Percentiles rank a stretch among this genome's conserved stretches.
Evolutionary conservation across 2,888 invertebrate species (phyloP).

Genomic region (Heliconius charithonia): DNA sequence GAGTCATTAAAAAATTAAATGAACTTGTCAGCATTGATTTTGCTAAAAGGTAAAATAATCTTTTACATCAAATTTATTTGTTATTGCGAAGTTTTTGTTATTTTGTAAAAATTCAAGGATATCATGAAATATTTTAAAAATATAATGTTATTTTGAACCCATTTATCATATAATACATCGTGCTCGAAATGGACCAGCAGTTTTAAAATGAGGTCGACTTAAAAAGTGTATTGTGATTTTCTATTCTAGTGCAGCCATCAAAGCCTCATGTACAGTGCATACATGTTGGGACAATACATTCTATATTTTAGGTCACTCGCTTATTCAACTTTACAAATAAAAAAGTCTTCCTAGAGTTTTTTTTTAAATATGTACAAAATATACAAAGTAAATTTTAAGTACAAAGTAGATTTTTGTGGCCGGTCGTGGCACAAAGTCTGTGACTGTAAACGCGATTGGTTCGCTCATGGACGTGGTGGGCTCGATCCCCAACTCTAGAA

Average conservation of each 20-base stretch:
- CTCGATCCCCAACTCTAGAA: no score
- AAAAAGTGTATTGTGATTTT: constrained; percentile 21
- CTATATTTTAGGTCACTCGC: neutral
- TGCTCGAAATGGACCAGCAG: constrained; percentile 1
- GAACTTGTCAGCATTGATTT: neutral
- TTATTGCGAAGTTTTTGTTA: neutral
- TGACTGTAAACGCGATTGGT: no score
- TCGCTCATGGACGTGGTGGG: no score
- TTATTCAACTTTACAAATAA: neutral
- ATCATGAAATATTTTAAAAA: neutral
- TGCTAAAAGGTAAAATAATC: neutral
- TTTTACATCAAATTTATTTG: neutral
- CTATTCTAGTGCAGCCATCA: constrained; percentile 14
- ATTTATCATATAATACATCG: neutral
- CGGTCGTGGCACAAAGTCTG: no score
- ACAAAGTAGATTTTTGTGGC: no score
- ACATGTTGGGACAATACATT: neutral
- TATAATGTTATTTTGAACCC: neutral
- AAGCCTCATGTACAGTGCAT: constrained; percentile 10
- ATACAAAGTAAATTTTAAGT: no score
- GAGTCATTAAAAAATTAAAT: neutral
- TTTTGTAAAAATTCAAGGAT: neutral
- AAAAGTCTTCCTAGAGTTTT: no score
- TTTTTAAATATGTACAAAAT: no score
- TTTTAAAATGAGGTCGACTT: constrained; percentile 7